Conservation (phyloP, 1,140 invertebrate species). For the Lepidurus couesii region DNA sequence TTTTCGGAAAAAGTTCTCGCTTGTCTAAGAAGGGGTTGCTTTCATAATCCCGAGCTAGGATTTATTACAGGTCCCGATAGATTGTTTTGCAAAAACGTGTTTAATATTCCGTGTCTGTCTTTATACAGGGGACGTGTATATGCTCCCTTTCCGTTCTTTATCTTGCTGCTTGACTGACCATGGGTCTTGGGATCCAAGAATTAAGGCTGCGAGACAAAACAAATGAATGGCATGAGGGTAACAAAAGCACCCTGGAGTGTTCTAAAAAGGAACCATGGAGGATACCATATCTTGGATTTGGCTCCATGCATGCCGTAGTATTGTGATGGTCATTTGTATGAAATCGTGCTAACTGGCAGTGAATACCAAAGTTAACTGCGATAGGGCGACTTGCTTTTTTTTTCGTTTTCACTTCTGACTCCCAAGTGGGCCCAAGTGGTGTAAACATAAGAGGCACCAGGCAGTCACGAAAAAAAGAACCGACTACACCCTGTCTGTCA, state of each 20-base stretch:
- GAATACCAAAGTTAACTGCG: not conserved
- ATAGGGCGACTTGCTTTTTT: not conserved
- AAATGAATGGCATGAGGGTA: constrained; percentile 18
- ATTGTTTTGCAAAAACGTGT: not conserved
- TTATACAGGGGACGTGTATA: not conserved
- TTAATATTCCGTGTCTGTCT: constrained; percentile 1
- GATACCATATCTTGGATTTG: not conserved
- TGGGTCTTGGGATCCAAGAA: not conserved
- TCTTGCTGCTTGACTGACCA: constrained; percentile 5
- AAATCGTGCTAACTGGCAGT: not conserved
- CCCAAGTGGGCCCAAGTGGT: not conserved
- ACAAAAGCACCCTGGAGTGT: constrained; percentile 19
- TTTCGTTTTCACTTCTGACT: not conserved
- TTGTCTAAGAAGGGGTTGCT: not conserved
- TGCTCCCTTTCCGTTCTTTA: not conserved
- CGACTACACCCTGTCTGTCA: not conserved
- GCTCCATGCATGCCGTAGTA: not conserved
- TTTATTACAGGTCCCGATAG: not conserved
- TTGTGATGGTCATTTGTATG: not conserved
- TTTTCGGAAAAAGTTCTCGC: not conserved
- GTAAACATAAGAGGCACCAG: not conserved
- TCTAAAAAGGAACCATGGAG: not conserved
- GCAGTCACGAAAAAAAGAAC: not conserved
- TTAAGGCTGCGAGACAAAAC: constrained; percentile 11
- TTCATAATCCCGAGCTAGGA: not conserved